phyloP scores from a whole-genome alignment of 1,140 invertebrate species.

The Solen grandis region DNA sequence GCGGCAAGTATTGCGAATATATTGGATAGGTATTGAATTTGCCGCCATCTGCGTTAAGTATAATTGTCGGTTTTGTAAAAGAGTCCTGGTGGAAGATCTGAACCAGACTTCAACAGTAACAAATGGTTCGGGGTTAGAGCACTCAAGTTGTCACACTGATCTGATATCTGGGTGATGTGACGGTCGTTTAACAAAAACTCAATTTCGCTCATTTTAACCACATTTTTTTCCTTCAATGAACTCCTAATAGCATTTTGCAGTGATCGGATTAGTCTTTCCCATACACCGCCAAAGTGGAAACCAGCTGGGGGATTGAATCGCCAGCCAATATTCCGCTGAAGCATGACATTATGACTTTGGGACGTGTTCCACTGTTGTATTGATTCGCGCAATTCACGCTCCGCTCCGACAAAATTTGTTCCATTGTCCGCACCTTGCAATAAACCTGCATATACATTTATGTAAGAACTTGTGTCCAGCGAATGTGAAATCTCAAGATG shows the following conservation, averaged over 20 bases:
- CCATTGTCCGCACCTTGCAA: neutral
- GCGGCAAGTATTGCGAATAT: neutral
- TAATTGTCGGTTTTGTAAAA: conserved; percentile 50
- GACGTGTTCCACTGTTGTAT: conserved; percentile 14
- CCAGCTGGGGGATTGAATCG: conserved; percentile 39
- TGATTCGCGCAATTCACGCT: conserved; percentile 18
- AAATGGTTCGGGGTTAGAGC: conserved; percentile 45
- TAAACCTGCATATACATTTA: conserved; percentile 11
- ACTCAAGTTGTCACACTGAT: conserved; percentile 11
- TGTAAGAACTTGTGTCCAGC: conserved; percentile 28
- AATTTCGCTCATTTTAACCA: conserved; percentile 12
- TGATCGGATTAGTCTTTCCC: conserved; percentile 46
- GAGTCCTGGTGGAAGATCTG: conserved; percentile 13
- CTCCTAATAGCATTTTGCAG: conserved; percentile 4
- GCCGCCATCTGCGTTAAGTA: no score
- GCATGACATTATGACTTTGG: neutral
- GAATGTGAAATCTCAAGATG: conserved; percentile 33
- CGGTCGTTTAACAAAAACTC: conserved; percentile 21
- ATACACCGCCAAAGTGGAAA: conserved; percentile 49
- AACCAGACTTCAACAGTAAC: neutral
- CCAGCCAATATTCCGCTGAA: neutral
- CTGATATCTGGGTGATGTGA: conserved; percentile 31
- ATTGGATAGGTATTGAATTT: no score
- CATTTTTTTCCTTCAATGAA: conserved; percentile 7
- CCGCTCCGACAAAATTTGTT: conserved; percentile 13